Base-by-base conservation (phyloP, 2,888 invertebrate species). In the Lymantria monacha region DNA sequence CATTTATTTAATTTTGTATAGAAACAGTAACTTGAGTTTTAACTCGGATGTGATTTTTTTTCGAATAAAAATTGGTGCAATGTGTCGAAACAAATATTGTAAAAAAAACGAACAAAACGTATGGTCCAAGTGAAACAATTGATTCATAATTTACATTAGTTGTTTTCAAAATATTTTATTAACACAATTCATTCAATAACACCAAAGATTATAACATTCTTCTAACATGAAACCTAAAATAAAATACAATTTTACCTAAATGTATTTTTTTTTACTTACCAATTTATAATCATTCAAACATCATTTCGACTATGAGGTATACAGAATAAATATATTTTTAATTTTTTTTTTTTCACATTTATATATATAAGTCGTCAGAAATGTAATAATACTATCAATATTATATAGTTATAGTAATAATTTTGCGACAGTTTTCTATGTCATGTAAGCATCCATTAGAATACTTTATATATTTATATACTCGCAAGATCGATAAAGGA, bases 181-280 rank as follows among this genome's bases (percentile, higher is more conserved):
- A 92, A 92, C 92, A 92, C 91, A 91, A 92, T 91, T 92, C 91
- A 91, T 92, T 91, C 90, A 92, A 84, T 92, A 92, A 92, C 92
- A 92, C 91, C 91, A 89, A 91, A 91, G 91, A 90, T 90, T 91
- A 90, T 91, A 92, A 91, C 92, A 91, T 91, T 89, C 33, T 85
- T 91, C 91, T 91, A 92, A 89, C 87, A 91, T 88, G 90, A 87
- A 87, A 88, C 86, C 89, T 91, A 89, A 89, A 90, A 88, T 88
- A 89, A 85, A 87, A 87, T 89, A 90, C 89, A 90, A 82, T 87
- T 87, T 83, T 82, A 85, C 78, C 86, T 88, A 87, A 71, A 78
- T 85, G 84, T 85, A 87, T 85, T 83, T 22, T 22, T 22, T 22
- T 22, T 83, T 86, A 87, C 85, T 90, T 87, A 88, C 85, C 87